Base-by-base conservation (phyloP, 37 sponge, comb jelly and placozoan species). In the Oscarella lobularis region DNA sequence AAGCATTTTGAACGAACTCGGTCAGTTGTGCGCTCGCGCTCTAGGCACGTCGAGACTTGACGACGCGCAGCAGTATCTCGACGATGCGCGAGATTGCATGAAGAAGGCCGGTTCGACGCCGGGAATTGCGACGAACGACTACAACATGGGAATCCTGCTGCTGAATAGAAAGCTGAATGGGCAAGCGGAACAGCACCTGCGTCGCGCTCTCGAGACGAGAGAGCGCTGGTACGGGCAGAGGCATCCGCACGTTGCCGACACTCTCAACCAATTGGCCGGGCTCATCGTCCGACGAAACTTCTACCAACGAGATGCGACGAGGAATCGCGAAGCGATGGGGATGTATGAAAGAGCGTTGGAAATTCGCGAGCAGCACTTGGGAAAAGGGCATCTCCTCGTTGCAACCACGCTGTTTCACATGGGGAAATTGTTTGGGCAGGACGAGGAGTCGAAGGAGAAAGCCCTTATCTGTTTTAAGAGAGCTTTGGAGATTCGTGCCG, bases 361-460 rank as follows among this genome's bases (percentile, higher is more conserved):
- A 31, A 68, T 68, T 4, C 71, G 71, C n/a, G n/a, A 14, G 29
- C 6, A n/a, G 6, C 6, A 4, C 4, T 4, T 68, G 29, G 71
- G 71, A 68, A 4, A 4, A 68, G 6, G 4, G 6, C 71, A 68
- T 14, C 6, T 68, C 6, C 71, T 68, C 6, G 29, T 14, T 32
- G 71, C 71, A 4, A 68, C 71, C 5, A 68, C 71, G 5, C 29
- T 68, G 71, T 68, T 29, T 68, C 71, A 68, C 71, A 4, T 20
- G 29, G 71, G n/a, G 4, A 68, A 68, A 34, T 35, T 48, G 60
- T 20, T 48, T 20, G 60, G 14, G 9, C 60, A 48, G 14, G 14
- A 9, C 9, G 14, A 48, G 60, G 14, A 27, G 60, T 48, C 60
- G 9, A 48, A 48, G 20, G 20, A 48, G 14, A 20, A 48, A 20